Percentiles rank a stretch among this genome's conserved stretches.
These are phyloP conservation scores for Phaetusa simplex DNA, from an alignment of 2,113 vertebrate genomes.

Conservation along the genomic window DNA sequence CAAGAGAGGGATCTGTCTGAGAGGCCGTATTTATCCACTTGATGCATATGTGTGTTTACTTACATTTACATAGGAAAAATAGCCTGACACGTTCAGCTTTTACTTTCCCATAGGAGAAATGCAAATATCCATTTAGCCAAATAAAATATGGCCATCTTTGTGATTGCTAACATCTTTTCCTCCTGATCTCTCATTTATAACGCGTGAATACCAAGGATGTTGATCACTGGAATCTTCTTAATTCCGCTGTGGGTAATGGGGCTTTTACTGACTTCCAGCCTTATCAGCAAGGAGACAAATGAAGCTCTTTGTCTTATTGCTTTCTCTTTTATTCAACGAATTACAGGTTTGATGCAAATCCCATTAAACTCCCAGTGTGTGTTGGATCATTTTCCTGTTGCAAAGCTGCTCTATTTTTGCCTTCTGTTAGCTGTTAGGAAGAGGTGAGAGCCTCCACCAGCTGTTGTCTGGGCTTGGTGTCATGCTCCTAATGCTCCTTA, in stretches of 20 bases:
- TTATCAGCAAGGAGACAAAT: background rate
- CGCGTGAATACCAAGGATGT: background rate
- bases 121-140: background rate
- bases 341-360: background rate
- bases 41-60: background rate
- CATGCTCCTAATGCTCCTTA: background rate
- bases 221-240: background rate
- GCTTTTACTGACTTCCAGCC: background rate
- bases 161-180: background rate
- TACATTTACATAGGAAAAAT: background rate
- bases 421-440: background rate
- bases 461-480: background rate
- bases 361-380: background rate
- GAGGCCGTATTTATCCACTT: background rate
- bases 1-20: background rate
- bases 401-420: background rate
- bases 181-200: background rate
- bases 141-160: background rate
- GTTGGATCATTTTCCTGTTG: background rate
- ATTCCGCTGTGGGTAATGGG: background rate
- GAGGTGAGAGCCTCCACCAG: conserved; percentile 14
- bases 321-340: background rate
- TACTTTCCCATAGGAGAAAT: background rate
- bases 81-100: background rate
- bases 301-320: background rate